phyloP scores from a whole-genome alignment of 1,140 invertebrate species.

The Drosophila navojoa region DNA sequence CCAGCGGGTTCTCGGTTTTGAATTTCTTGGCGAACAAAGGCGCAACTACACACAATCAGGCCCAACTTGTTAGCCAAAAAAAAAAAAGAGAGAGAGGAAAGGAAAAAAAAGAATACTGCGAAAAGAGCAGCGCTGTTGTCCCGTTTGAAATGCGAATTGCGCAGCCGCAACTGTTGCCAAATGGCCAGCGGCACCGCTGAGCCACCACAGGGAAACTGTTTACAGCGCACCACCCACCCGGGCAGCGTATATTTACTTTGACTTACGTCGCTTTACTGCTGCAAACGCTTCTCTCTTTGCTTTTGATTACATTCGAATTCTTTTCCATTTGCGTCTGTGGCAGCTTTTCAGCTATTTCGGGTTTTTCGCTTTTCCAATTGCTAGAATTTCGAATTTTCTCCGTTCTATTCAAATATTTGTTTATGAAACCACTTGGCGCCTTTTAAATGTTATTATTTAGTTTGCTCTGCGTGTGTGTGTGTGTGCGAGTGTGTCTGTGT shows the following conservation, averaged over 20 bases:
- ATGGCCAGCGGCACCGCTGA: not conserved
- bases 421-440: constrained; percentile 83
- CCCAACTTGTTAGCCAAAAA: constrained; percentile 45
- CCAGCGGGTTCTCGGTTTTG: constrained; percentile 64
- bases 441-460: constrained; percentile 83
- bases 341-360: not conserved
- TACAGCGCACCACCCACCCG: constrained; percentile 42
- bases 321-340: constrained; percentile 2
- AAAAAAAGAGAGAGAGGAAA: constrained; percentile 8
- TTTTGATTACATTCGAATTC: constrained; percentile 40
- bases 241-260: constrained; percentile 56
- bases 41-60: constrained; percentile 7
- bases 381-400: constrained; percentile 30
- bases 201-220: constrained; percentile 21
- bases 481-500: not conserved
- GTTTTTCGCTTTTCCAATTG: constrained; percentile 4
- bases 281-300: constrained; percentile 35
- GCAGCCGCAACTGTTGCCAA: constrained; percentile 74
- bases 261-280: constrained; percentile 30
- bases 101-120: constrained; percentile 38
- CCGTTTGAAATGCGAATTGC: constrained; percentile 28
- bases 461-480: constrained; percentile 40
- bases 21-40: constrained; percentile 74
- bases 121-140: constrained; percentile 53
- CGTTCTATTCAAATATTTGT: constrained; percentile 74